Base-by-base conservation (phyloP, 1,140 invertebrate genomes). In the Mactra quadrangularis region DNA sequence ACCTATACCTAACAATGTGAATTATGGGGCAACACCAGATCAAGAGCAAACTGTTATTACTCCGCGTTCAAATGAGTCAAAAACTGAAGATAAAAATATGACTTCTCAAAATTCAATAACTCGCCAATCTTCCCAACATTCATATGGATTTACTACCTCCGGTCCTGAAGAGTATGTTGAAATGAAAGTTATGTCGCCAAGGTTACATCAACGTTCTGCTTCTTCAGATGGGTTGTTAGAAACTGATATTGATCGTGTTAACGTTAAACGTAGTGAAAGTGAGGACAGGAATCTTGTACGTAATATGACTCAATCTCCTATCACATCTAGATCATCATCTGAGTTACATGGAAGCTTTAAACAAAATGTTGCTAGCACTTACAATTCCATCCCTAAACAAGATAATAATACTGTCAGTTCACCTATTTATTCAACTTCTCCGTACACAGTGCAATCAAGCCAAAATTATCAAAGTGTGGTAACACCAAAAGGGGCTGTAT, bases 151-250 rank as follows among this genome's bases (percentile, higher is more conserved):
- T 60, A 52, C 31, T 9, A 13, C 70, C 9, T 25, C n/a, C 53
- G 72, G 77, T 72, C 74, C 76, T 38, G 85, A 87, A 57, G 82
- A 86, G 60, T 86, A 86, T 64, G 68, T 87, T 31, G 82, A 83
- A 0, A 77, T 81, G 75, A 72, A 55, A 38, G 41, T 78, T 31
- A 57, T 76, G 22, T 53, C 25, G n/a, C 74, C 83, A 75, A 52
- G 68, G 0, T 31, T 60, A 25, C 83, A 84, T 13, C 66, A 86
- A 53, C 70, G 88, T 70, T 85, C 88, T 22, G 59, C 64, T 27
- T 90, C 90, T 41, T 82, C 87, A 52, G 90, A 91, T 55, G 81
- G 86, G 53, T 27, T 90, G 3, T 53, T 87, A 31, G 85, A 87
- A 50, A 76, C 74, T 22, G 74, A 76, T 38, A 62, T 76, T 62